These are phyloP conservation scores for Philhelius pedissequus DNA, from an alignment of 2,888 invertebrate species.

Conservation along the genomic window DNA sequence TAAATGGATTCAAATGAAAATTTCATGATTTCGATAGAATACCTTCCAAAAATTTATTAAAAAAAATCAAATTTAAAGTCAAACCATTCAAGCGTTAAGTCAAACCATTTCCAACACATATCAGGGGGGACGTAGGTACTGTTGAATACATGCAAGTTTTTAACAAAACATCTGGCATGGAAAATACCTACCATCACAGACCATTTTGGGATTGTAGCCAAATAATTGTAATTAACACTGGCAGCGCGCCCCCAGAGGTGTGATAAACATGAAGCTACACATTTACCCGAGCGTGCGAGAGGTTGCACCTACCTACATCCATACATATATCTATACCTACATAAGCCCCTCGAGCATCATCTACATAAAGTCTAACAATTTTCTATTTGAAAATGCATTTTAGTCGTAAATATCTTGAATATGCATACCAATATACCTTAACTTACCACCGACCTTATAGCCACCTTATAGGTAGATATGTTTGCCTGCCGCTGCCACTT, in stretches of 20 bases:
- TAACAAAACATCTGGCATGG: neutral
- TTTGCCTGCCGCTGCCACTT: neutral
- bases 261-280: slow-evolving; percentile 44
- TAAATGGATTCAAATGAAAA: slow-evolving; percentile 2
- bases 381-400: slow-evolving; percentile 61
- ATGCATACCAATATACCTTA: neutral
- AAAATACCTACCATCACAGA: slow-evolving; percentile 7
- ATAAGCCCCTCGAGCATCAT: slow-evolving; percentile 7
- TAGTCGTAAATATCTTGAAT: neutral
- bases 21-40: neutral
- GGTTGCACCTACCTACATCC: too few relatives aligned
- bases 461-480: slow-evolving; percentile 2
- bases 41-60: neutral
- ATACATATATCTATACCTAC: too few relatives aligned
- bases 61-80: neutral
- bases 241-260: slow-evolving; percentile 31
- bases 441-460: neutral
- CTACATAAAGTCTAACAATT: slow-evolving; percentile 5
- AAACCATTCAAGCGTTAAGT: slow-evolving; percentile 23
- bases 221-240: slow-evolving; percentile 63
- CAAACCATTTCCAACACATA: neutral
- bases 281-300: slow-evolving; percentile 11
- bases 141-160: slow-evolving; percentile 11
- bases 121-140: neutral
- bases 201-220: slow-evolving; percentile 50